Base-by-base conservation (phyloP, 1,140 invertebrate genomes). In the Hyposmocoma kahamanoa region DNA sequence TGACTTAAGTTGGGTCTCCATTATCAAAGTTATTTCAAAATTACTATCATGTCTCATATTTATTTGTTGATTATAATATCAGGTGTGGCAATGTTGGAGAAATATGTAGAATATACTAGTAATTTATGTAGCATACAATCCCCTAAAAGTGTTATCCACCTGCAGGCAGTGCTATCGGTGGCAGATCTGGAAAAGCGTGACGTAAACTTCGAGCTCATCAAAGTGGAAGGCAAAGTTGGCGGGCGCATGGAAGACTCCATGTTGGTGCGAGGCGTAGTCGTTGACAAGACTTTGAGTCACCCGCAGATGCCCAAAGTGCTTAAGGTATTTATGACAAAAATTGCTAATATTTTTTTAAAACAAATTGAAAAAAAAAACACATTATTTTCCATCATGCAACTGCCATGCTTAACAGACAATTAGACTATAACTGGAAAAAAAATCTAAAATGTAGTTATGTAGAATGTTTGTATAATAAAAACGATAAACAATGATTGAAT, bases 221-320 rank as follows among this genome's bases (percentile, higher is more conserved):
- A 99, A 88, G 93, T 99, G 32, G 96, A 99, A 84, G 97, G 96
- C 1, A 99, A 99, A 90, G 97, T 98, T 19, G 98, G 98, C 45
- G 98, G 98, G 5, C 91, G 94, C 54, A 90, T 99, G 75, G 98
- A 99, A 87, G 98, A 99, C 82, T 97, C 98, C 0, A 92, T 97
- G 88, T 87, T 99, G 22, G 97, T 99, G 10, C 95, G 94, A 61
- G 98, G 98, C 48, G 98, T 99, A 3, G 93, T 99, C 53, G 91
- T 99, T 15, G 98, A 99, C 74, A 99, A 99, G 87, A 98, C 98
- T 53, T 96, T 99, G 89, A 98, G 96, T 64, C 98, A 99, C 90
- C 97, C 98, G 43, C 98, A 99, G 88, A 99, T 99, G 98, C 98
- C 98, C 1, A 99, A 99, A 89, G 96, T 97, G 92, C 93, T 98